Evolutionary conservation across 2,888 invertebrate genomes (phyloP).

Genomic region (Hirtodrosophila duncani): DNA sequence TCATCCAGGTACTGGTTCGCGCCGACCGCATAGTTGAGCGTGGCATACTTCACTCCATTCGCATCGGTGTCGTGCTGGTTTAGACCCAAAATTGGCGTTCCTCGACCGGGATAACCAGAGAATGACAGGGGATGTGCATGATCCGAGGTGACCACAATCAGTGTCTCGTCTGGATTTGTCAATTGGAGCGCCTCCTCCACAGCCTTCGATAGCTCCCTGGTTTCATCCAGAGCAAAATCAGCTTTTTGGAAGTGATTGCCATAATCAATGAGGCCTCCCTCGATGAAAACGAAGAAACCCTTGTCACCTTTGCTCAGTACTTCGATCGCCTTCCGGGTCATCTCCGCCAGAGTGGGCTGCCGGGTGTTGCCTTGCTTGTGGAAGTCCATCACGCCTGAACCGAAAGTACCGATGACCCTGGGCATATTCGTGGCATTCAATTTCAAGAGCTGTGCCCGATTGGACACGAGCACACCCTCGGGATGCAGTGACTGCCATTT

Average conservation of each 20-base stretch:
- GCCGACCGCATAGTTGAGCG: conserved; percentile 87
- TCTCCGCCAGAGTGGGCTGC: conserved; percentile 83
- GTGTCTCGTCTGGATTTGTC: conserved; percentile 84
- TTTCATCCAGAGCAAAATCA: conserved; percentile 86
- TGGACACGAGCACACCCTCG: conserved; percentile 81
- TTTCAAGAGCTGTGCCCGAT: conserved; percentile 80
- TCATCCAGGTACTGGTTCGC: conserved; percentile 76
- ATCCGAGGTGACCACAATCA: conserved; percentile 88
- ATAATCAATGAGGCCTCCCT: conserved; percentile 83
- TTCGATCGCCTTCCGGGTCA: conserved; percentile 83
- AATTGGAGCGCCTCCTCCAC: conserved; percentile 81
- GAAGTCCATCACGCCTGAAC: conserved; percentile 80
- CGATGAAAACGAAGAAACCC: conserved; percentile 82
- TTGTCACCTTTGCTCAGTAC: conserved; percentile 80
- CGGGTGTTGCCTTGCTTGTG: conserved; percentile 78
- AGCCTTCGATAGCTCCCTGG: conserved; percentile 86
- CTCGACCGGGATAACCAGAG: conserved; percentile 84
- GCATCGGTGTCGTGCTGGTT: conserved; percentile 53
- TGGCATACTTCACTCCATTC: conserved; percentile 80
- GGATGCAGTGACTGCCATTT: conserved; percentile 82
- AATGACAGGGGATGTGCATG: conserved; percentile 88
- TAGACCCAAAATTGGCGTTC: conserved; percentile 80
- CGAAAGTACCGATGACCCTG: conserved; percentile 80
- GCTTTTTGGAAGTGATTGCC: conserved; percentile 86
- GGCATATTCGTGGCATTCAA: conserved; percentile 78